Conservation (phyloP, 2,113 vertebrate genomes). For the Nematolebias whitei region DNA sequence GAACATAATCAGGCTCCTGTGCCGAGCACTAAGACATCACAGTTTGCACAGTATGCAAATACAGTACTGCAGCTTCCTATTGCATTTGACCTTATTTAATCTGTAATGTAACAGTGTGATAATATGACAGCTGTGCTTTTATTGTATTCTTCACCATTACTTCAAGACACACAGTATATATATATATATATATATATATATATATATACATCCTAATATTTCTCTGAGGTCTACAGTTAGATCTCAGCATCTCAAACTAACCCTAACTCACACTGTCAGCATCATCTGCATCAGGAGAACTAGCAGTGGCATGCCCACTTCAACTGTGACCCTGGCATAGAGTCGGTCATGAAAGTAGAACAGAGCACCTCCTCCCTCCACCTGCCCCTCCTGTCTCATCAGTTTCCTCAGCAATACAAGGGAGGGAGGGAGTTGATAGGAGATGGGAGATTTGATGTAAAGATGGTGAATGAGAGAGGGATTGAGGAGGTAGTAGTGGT, state of each 20-base stretch:
- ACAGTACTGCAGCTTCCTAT: not conserved
- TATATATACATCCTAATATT: constrained; percentile 27
- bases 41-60: not conserved
- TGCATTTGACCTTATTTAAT: constrained; percentile 1
- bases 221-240: constrained; percentile 32
- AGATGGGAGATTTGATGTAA: constrained; percentile 42
- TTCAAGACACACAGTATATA: constrained; percentile 15
- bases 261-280: constrained; percentile 30
- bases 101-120: not conserved
- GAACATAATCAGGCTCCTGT: too few relatives aligned
- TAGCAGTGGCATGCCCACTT: constrained; percentile 30
- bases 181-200: constrained; percentile 7
- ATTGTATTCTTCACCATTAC: constrained; percentile 11
- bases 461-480: constrained; percentile 46
- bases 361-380: constrained; percentile 57
- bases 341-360: constrained; percentile 32
- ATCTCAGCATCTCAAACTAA: constrained; percentile 27
- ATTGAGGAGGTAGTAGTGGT: constrained; percentile 21
- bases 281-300: constrained; percentile 26
- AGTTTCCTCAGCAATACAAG: constrained; percentile 42
- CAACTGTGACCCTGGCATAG: constrained; percentile 28
- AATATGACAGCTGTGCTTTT: constrained; percentile 9
- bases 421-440: constrained; percentile 19
- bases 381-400: constrained; percentile 52
- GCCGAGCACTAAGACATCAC: not conserved